phyloP scores from a whole-genome alignment of 2,797 vertebrate genomes.

The Falco novaeseelandiae region DNA sequence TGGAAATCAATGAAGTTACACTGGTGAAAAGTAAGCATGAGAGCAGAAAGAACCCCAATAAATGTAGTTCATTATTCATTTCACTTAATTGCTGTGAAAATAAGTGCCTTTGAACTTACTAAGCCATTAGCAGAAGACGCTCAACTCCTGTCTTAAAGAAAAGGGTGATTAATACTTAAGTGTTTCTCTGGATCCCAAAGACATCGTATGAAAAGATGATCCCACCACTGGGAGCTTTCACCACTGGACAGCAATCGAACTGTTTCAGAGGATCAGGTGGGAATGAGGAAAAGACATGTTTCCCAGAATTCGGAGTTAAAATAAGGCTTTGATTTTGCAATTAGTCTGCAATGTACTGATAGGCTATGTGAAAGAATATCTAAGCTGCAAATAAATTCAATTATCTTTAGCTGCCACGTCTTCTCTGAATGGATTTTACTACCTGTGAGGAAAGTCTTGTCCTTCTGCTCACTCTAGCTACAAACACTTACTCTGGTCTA shows the following conservation, averaged over 20 bases:
- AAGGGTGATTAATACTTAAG: slow-evolving; percentile 56
- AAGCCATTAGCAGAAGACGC: slow-evolving; percentile 55
- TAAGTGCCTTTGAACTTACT: slow-evolving; percentile 41
- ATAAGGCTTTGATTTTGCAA: slow-evolving; percentile 1
- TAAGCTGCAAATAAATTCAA: not conserved
- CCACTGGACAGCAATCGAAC: not conserved
- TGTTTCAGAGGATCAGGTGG: not conserved
- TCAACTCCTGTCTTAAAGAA: slow-evolving; percentile 1
- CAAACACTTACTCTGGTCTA: not conserved
- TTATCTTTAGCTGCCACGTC: not conserved
- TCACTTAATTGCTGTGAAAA: slow-evolving; percentile 50
- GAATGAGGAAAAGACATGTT: not conserved
- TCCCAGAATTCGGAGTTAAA: slow-evolving; percentile 2
- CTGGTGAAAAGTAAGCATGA: not conserved
- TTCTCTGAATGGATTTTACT: not conserved
- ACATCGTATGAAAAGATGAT: slow-evolving; percentile 6
- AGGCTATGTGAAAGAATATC: not conserved
- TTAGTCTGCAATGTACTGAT: not conserved
- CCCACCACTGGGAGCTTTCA: slow-evolving; percentile 33
- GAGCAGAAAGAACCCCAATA: slow-evolving; percentile 20
- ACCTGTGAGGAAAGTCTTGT: not conserved
- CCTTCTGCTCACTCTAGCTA: not conserved
- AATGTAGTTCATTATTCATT: slow-evolving; percentile 43
- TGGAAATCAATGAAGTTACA: slow-evolving; percentile 24
- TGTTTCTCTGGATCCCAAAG: slow-evolving; percentile 6